Base-by-base conservation (phyloP, 2,888 invertebrate genomes). In the Cosmorhoe ocellata region DNA sequence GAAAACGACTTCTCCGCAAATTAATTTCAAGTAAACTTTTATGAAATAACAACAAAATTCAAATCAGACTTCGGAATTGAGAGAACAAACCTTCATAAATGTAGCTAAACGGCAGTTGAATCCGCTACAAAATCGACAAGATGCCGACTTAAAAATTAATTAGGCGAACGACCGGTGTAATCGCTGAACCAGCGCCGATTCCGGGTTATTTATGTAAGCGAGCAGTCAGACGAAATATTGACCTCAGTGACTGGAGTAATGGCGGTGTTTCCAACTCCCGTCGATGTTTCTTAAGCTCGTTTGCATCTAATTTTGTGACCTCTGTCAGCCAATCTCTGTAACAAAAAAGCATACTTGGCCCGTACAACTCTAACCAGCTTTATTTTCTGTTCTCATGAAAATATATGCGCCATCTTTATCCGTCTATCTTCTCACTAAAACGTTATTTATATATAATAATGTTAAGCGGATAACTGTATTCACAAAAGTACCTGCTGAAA, bases 121-220 rank as follows among this genome's bases (percentile, higher is more conserved):
- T 83, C 84, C 78, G 76, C 74, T 83, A 73, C 73, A 74, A 81
- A 82, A 74, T 79, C 78, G 74, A 79, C 76, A 73, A 77, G 79
- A 84, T 75, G 76, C 77, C 71, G 89, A 86, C 86, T 90, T 90
- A 87, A 90, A 90, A 90, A 90, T 90, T 90, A 90, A 91, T 91
- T 90, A 90, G 81, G 83, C 84, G 81, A 84, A 89, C 82, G 82
- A 87, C 87, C 85, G 84, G 84, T 84, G 84, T 90, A 90, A 90
- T 87, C 84, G 79, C 72, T 69, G 75, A 70, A 78, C 78, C 81
- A 75, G 74, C 71, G 71, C 66, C 76, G 80, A 84, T 87, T 84
- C 79, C 73, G 69, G 73, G 72, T 72, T 79, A 80, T 80, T 77
- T 76, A 64, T 64, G 57, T 63, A 62, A 62, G 59, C 58, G 58